Base-by-base conservation (phyloP, 2,888 invertebrate genomes). In the Heliconius cydno region DNA sequence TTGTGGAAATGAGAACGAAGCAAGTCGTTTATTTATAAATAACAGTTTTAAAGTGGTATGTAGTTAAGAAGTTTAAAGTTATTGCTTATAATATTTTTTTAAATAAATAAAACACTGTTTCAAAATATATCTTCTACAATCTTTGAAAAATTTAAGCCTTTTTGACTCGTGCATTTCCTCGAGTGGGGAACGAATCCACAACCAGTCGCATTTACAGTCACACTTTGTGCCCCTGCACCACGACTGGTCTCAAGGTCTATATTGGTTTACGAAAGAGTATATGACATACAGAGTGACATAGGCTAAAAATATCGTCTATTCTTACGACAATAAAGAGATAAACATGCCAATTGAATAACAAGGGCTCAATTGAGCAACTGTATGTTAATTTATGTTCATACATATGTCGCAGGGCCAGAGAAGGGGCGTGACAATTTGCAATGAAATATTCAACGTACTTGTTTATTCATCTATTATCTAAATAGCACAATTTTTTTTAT, bases 1-100 rank as follows among this genome's bases (percentile, higher is more conserved):
- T 87, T 83, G 83, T 77, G 77, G 79, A 86, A 85, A 87, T 82
- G 83, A 84, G 85, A 84, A 83, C 76, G 71, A 25, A 70, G 38
- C 22, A 77, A 70, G n/a, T 68, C 38, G 25, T 70, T 38, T 60
- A n/a, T 52, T 77, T 66, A 68, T 46, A 77, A 77, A 77, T 77
- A 70, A 60, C 38, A 28, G 19, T 60, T 46, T 66, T 52, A 66
- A 19, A 67, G 19, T 30, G 6, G 22, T 19, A n/a, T 25, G n/a
- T 68, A 4, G n/a, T 25, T n/a, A 12, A n/a, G 63, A 63, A 25
- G n/a, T 25, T 25, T n/a, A 12, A 25, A 12, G 12, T 13, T 1
- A 68, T 19, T 12, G 22, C 3, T 4, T 68, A 22, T 38, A 38
- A 34, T 15, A 34, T 30, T 63, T 13, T 3, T 65, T 15, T 6